Evolutionary conservation across 2,888 invertebrate genomes (phyloP).

Genomic region (Baronia brevicornis): DNA sequence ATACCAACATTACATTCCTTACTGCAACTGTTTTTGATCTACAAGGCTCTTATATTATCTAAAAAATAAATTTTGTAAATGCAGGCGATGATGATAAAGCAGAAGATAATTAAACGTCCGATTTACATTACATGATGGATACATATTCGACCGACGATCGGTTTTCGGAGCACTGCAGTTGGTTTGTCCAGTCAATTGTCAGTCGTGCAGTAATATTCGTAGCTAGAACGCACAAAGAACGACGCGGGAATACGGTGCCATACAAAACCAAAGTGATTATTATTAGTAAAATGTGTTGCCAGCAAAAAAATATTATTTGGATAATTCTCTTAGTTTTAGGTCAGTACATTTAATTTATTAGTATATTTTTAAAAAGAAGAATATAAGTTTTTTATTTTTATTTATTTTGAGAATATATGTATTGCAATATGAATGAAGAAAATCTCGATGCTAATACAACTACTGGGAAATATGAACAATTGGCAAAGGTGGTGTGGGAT

Average conservation of each 20-base stretch:
- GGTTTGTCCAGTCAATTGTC: constrained; percentile 11
- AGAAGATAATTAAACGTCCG: no score
- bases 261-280: constrained; percentile 10
- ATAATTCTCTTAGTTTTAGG: constrained; percentile 8
- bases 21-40: no score
- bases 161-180: constrained; percentile 7
- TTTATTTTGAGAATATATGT: no score
- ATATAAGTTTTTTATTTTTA: not conserved
- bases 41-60: no score
- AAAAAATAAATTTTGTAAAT: no score
- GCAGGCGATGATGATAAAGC: no score
- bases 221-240: not conserved
- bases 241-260: no score
- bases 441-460: no score
- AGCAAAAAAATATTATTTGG: constrained; percentile 8
- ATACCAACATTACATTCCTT: no score
- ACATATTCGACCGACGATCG: constrained; percentile 7
- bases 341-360: not conserved
- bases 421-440: no score
- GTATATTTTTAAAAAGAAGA: not conserved
- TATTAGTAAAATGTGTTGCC: constrained; percentile 4
- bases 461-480: no score
- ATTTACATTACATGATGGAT: constrained; percentile 7
- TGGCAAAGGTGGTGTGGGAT: no score
- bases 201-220: constrained; percentile 11